Evolutionary conservation across 2,888 invertebrate genomes (phyloP), one percentile per base, ranked within the genome.

Genomic region (Lampropteryx suffumata): DNA sequence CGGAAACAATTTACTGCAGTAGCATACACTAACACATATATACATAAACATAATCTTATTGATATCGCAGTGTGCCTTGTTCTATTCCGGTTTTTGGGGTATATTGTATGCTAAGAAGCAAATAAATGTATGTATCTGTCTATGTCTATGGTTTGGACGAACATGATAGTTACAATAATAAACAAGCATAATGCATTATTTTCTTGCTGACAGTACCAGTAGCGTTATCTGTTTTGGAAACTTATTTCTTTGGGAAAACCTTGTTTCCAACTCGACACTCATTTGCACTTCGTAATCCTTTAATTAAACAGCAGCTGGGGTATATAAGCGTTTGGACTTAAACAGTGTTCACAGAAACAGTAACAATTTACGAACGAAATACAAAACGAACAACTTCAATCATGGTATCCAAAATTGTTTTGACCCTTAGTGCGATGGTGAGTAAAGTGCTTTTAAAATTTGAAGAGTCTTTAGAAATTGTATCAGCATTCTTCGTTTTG

Each of bases 181-280:
- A n/a, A n/a, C n/a, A n/a, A n/a, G n/a, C n/a, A n/a, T n/a, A 17
- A 17, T 17, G 17, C 17, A 17, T 40, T 35, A 3, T 37, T 43
- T 28, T 60, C 55, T 50, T 72, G 69, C 67, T 59, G 51, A 65
- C 69, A 62, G 50, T 73, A 73, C 68, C 50, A 29, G 54, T n/a
- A 39, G 44, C 58, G 61, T 75, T 82, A 83, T 83, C 83, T 71
- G 52, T 71, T 75, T 67, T 72, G 56, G 69, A 70, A 63, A 61
- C 64, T 66, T 54, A 61, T 57, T 52, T 51, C 72, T 73, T 75
- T 66, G 84, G 88, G 71, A 87, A 87, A 86, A 81, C 87, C 87
- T 67, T 61, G 65, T 59, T 57, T 57, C 57, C 54, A 63, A 60
- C 58, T 35, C 48, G n/a, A 57, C 55, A 57, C 59, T 59, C 54